Conservation (phyloP, 2,797 vertebrate species). For the Odontamblyopus rebecca region DNA sequence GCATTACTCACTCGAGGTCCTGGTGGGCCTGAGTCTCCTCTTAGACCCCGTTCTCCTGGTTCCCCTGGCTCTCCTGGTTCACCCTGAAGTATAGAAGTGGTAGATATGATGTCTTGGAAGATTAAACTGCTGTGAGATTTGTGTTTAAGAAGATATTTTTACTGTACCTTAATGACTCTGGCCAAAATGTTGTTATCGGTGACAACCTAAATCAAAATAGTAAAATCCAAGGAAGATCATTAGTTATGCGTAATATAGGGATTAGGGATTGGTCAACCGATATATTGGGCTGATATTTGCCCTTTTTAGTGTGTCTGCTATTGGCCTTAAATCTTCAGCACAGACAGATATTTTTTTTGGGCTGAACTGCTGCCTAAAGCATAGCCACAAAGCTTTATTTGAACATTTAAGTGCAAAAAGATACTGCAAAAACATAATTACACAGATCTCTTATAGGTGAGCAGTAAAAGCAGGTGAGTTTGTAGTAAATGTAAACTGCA, state of each 20-base stretch:
- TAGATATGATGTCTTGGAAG: neutral
- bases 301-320: no score
- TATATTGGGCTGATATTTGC: no score
- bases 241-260: neutral
- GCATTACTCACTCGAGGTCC: conserved; percentile 77
- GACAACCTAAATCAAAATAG: conserved; percentile 39
- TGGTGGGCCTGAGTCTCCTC: conserved; percentile 76
- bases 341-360: no score
- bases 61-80: conserved; percentile 69
- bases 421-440: no score
- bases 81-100: conserved; percentile 46
- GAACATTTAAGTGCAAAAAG: no score
- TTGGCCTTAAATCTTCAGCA: no score
- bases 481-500: no score
- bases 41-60: conserved; percentile 72
- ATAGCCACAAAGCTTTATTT: no score
- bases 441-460: no score
- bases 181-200: conserved; percentile 70
- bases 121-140: neutral
- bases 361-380: no score
- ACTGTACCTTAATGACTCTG: conserved; percentile 81
- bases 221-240: conserved; percentile 17
- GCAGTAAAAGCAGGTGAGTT: no score
- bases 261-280: no score
- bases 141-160: conserved; percentile 3